Base-by-base conservation (phyloP, 2,113 vertebrate species). In the Eupsittula cactorum region DNA sequence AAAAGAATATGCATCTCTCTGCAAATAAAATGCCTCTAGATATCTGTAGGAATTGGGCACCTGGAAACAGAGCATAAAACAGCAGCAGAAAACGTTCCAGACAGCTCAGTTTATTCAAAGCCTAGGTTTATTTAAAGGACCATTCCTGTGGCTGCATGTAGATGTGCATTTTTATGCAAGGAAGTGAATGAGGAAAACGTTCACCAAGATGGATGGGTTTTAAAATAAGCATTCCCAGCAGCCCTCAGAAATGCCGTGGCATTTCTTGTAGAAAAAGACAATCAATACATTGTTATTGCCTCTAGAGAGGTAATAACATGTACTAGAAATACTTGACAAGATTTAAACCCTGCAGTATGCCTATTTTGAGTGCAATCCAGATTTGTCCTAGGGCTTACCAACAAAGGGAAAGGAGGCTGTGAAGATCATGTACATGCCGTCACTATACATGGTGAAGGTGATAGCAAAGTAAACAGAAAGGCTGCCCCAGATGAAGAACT, bases 401-500 rank as follows among this genome's bases (percentile, higher is more conserved):
- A 99, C 91, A 75, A 99, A 99, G 11, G 98, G 98, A 97, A 99
- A 99, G 31, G 94, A 49, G 11, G 97, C 98, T 23, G 99, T 98
- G 96, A 99, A 98, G 88, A 98, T 98, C 92, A 98, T 92, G 90
- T 98, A 99, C 98, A 99, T 98, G 97, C 98, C 99, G 1, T 99
- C 98, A 94, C 99, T 99, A 90, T 98, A 99, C 98, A 99, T 98
- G 90, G 99, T 98, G 96, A 99, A 98, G 8, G 98, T 98, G 94
- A 99, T 95, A 59, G 98, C 98, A 70, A 99, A 99, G 97, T 99
- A 99, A 75, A 98, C 96, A 7, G 98, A 98, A 94, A 99, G 98
- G 97, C 99, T 99, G 47, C 99, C 99, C 99, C 99, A 99, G 65
- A 98, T 98, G 90, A 99, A 99, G 89, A 99, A 98, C 82, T 99